phyloP scores from a whole-genome alignment of 2,888 invertebrate genomes.

The Caenorhabditis sinica region DNA sequence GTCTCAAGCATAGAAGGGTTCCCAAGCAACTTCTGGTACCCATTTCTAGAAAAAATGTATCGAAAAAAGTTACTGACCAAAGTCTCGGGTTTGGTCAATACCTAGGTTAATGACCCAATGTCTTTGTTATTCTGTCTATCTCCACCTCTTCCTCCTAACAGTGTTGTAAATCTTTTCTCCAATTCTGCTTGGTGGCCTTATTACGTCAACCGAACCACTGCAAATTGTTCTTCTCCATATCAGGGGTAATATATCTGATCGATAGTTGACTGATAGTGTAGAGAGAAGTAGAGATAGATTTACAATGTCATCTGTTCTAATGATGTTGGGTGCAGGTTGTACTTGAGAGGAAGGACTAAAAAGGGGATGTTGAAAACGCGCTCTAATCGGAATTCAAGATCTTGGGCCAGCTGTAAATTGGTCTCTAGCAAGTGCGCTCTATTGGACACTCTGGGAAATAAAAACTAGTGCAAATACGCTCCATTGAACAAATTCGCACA shows the following conservation, averaged over 20 bases:
- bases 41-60: neutral
- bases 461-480: no score
- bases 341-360: neutral
- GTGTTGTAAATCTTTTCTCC: constrained; percentile 7
- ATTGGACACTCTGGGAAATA: no score
- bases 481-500: no score
- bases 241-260: neutral
- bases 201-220: constrained; percentile 16
- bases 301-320: neutral
- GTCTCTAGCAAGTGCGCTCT: no score
- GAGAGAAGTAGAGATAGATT: neutral
- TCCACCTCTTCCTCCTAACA: neutral
- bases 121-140: neutral
- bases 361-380: neutral
- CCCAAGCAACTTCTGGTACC: no score
- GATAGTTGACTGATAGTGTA: no score
- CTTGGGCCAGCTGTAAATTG: neutral
- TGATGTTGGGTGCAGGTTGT: constrained; percentile 17
- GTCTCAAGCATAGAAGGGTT: no score
- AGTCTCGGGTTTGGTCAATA: neutral
- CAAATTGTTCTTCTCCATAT: neutral
- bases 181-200: constrained; percentile 28
- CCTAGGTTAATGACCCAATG: neutral
- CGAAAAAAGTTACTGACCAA: neutral
- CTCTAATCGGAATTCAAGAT: neutral